These are phyloP conservation scores for Streptopelia turtur DNA, from an alignment of 2,797 vertebrate genomes.

Conservation along the genomic window DNA sequence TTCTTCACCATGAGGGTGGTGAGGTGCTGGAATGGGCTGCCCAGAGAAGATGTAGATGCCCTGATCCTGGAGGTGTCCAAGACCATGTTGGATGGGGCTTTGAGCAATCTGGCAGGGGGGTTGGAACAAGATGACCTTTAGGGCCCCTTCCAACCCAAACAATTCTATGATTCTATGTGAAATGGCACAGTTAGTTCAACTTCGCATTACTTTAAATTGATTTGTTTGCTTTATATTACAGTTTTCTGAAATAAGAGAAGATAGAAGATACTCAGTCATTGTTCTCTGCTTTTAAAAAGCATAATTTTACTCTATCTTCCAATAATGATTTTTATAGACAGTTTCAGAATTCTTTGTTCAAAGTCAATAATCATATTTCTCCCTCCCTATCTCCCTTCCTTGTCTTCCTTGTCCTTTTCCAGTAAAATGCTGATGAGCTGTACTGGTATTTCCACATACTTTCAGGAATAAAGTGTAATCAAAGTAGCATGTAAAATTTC, in stretches of 20 bases:
- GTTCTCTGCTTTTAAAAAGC: background rate
- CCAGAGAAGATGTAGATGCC: no score
- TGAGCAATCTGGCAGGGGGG: no score
- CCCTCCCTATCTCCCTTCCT: background rate
- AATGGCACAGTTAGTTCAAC: background rate
- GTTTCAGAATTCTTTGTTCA: background rate
- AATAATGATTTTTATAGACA: background rate
- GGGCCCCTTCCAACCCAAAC: no score
- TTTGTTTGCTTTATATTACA: background rate
- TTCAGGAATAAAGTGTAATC: background rate
- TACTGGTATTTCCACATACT: background rate
- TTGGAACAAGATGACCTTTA: no score
- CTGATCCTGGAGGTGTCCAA: no score
- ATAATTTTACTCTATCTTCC: background rate
- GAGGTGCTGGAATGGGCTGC: no score
- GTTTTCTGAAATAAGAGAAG: background rate
- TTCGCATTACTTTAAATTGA: background rate
- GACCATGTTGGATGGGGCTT: no score
- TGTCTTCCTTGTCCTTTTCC: background rate
- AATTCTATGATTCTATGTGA: background rate
- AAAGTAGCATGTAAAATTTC: background rate
- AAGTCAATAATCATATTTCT: background rate
- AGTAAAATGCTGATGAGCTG: background rate
- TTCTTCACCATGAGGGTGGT: no score
- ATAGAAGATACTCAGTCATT: background rate